Base-by-base conservation (phyloP, 2,888 invertebrate genomes). In the Ptilodon capucinus region DNA sequence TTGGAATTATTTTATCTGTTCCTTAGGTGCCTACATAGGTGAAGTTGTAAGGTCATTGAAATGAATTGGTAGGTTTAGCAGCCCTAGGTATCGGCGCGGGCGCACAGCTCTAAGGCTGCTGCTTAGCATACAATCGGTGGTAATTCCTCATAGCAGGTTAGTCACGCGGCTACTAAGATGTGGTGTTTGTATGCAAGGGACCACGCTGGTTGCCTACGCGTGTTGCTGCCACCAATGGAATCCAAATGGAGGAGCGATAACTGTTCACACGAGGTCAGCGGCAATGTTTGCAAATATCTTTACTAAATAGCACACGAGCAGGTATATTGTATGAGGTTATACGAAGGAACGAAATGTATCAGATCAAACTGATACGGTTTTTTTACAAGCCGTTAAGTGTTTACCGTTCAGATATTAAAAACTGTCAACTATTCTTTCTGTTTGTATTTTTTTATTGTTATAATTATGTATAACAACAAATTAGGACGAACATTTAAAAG, bases 91-190 rank as follows among this genome's bases (percentile, higher is more conserved):
- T 18, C 48, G 59, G 57, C 67, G 60, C 57, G 54, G n/a, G 54
- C 54, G 60, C 64, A 60, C 65, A 66, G 66, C 67, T 9, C 3
- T 14, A 2, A 21, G 60, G 68, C 48, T 46, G 57, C 74, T 80
- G 66, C 58, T 89, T 88, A 80, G 81, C 87, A 88, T 89, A 89
- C 89, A 89, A 88, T 87, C 80, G 81, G 52, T 79, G 78, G 84
- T 84, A 83, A 87, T 81, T 78, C 86, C 83, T 81, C 63, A 77
- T 74, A 73, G 70, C 78, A 79, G 76, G 79, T 87, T 84, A 86
- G 86, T 88, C 87, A 89, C 79, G 87, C 86, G 83, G 85, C 65
- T 55, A 66, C 71, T 82, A 68, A 75, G 79, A 84, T 82, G 74
- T 68, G 58, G 60, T 54, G 67, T 89, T 86, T 79, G 78, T 85